These are phyloP conservation scores for Hydrotaea cyrtoneurina DNA, from an alignment of 2,888 invertebrate species.

Conservation along the genomic window DNA sequence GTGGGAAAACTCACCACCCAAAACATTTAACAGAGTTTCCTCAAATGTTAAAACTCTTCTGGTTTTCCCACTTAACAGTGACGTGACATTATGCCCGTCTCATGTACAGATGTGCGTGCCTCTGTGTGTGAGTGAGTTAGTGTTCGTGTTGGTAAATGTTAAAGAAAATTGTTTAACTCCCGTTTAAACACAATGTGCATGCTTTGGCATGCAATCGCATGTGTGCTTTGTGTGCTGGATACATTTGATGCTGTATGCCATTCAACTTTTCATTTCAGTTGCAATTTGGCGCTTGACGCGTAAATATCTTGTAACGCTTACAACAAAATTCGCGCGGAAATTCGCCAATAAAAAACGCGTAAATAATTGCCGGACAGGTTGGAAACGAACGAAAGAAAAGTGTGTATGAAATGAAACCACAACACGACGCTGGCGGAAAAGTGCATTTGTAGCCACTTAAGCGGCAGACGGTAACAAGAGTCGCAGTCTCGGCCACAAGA, in stretches of 20 bases:
- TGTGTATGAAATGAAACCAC: neutral
- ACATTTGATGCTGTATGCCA: slow-evolving; percentile 52
- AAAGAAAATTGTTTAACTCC: neutral
- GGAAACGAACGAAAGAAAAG: neutral
- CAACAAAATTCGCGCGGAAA: neutral
- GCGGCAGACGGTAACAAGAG: too few species aligned
- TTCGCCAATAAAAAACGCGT: neutral
- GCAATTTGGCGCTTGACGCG: slow-evolving; percentile 65
- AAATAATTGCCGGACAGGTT: neutral
- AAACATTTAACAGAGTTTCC: neutral
- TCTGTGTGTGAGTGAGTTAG: neutral
- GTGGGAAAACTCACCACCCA: neutral
- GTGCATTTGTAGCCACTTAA: too few species aligned
- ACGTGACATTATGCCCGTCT: neutral
- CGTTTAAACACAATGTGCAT: neutral
- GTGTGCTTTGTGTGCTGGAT: neutral
- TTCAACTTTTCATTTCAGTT: slow-evolving; percentile 62
- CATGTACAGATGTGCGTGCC: neutral
- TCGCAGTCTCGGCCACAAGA: too few species aligned
- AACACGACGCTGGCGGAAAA: too few species aligned
- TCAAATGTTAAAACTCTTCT: neutral
- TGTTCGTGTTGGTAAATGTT: neutral
- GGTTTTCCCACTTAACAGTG: too few species aligned
- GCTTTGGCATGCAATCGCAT: neutral
- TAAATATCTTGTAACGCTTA: slow-evolving; percentile 45